These are phyloP conservation scores for Desmophyllum pertusum DNA, from an alignment of 92 coral and sea anemone species.

Conservation along the genomic window DNA sequence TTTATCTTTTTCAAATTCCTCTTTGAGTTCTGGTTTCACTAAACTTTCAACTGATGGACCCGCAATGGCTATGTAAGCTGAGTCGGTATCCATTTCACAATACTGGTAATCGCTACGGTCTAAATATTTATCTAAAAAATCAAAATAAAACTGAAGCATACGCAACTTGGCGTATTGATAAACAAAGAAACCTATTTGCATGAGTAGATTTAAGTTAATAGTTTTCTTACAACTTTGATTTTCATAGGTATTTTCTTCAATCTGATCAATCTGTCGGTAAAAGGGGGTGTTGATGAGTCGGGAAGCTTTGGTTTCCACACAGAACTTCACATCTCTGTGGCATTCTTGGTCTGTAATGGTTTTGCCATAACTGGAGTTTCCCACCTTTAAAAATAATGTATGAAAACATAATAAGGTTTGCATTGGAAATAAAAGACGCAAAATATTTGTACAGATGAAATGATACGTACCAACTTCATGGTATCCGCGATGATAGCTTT, in stretches of 20 bases:
- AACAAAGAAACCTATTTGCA: constrained; percentile 42
- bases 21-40: neutral
- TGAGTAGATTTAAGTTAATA: too few species aligned
- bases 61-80: neutral
- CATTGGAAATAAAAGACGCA: too few species aligned
- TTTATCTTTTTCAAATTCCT: neutral
- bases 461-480: constrained; percentile 34
- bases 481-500: constrained; percentile 48
- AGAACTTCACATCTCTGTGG: constrained; percentile 45
- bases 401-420: too few species aligned
- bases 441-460: too few species aligned
- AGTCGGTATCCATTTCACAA: neutral
- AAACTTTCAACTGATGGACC: too few species aligned
- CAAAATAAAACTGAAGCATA: constrained; percentile 54
- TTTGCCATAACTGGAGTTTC: constrained; percentile 43
- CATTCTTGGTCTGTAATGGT: constrained; percentile 44
- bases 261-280: constrained; percentile 34
- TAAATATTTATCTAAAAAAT: neutral
- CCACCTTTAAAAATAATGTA: too few species aligned
- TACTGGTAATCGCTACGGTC: neutral
- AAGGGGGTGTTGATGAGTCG: constrained; percentile 49
- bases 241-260: constrained; percentile 43
- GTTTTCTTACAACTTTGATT: too few species aligned
- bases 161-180: constrained; percentile 57
- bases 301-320: too few species aligned